A percentile compares a stretch with the other conserved stretches of the same genome.
Evolutionary conservation across 2,797 vertebrate genomes (phyloP).

Genomic region (Phataginus tricuspis): DNA sequence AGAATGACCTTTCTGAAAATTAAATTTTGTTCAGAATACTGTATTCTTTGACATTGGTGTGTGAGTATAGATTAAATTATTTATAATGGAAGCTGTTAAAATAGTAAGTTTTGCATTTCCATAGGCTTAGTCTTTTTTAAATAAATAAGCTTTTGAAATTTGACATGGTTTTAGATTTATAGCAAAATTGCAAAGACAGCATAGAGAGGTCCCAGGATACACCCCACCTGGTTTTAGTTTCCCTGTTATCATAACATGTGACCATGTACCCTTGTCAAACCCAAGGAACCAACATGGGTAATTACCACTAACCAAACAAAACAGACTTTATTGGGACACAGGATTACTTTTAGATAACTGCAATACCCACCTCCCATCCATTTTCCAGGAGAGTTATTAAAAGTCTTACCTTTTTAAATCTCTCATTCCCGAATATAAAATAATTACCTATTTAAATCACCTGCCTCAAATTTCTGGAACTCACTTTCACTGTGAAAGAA

Average conservation of each 20-base stretch:
- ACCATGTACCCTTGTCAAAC: background rate
- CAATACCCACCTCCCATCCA: background rate
- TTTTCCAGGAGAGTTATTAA: background rate
- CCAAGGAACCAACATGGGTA: background rate
- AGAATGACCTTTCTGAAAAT: background rate
- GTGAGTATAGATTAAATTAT: background rate
- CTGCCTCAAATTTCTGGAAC: background rate
- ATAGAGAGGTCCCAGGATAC: background rate
- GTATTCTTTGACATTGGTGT: background rate
- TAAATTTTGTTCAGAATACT: background rate
- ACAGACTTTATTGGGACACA: background rate
- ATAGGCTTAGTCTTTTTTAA: background rate
- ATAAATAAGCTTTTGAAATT: background rate
- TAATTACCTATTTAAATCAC: background rate
- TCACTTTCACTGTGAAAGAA: background rate
- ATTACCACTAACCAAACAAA: background rate
- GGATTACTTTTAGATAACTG: background rate
- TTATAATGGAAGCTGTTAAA: background rate
- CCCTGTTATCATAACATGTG: rapidly evolving
- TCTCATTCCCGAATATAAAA: background rate
- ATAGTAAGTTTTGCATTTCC: background rate
- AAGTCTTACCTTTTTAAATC: background rate
- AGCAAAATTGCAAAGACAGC: background rate
- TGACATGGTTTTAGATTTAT: background rate
- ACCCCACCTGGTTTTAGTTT: background rate